Conservation (phyloP, 2,888 invertebrate genomes). For the Lymantria monacha region DNA sequence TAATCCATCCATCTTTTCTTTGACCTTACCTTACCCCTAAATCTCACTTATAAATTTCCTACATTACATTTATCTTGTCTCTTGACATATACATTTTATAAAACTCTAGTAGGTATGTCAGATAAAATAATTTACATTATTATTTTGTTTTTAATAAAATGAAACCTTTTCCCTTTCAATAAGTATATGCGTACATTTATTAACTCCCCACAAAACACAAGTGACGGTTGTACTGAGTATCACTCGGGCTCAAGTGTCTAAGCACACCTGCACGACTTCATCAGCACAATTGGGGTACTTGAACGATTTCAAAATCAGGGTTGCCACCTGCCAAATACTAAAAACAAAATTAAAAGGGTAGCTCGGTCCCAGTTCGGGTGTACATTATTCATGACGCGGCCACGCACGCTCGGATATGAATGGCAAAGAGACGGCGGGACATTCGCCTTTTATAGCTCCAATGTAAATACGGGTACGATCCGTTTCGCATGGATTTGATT, state of each 20-base stretch:
- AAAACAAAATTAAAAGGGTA: slow-evolving; percentile 35
- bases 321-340: slow-evolving; percentile 19
- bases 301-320: slow-evolving; percentile 15
- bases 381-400: slow-evolving; percentile 48
- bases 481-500: slow-evolving; percentile 29
- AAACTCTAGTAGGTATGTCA: too few relatives aligned
- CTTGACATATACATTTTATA: too few relatives aligned
- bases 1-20: too few relatives aligned
- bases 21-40: too few relatives aligned
- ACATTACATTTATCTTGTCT: too few relatives aligned
- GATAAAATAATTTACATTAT: background rate
- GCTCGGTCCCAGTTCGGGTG: slow-evolving; percentile 24
- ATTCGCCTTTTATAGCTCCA: slow-evolving; percentile 41
- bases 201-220: slow-evolving; percentile 4
- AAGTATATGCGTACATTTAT: background rate
- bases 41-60: too few relatives aligned
- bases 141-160: background rate
- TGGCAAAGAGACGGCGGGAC: slow-evolving; percentile 42
- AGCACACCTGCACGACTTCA: slow-evolving; percentile 14
- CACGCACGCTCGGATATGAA: slow-evolving; percentile 51
- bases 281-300: slow-evolving; percentile 18
- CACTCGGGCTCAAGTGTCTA: slow-evolving; percentile 10
- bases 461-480: slow-evolving; percentile 41
- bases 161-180: background rate
- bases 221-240: slow-evolving; percentile 13